phyloP scores from a whole-genome alignment of 2,113 vertebrate species.

The Recurvirostra avosetta region DNA sequence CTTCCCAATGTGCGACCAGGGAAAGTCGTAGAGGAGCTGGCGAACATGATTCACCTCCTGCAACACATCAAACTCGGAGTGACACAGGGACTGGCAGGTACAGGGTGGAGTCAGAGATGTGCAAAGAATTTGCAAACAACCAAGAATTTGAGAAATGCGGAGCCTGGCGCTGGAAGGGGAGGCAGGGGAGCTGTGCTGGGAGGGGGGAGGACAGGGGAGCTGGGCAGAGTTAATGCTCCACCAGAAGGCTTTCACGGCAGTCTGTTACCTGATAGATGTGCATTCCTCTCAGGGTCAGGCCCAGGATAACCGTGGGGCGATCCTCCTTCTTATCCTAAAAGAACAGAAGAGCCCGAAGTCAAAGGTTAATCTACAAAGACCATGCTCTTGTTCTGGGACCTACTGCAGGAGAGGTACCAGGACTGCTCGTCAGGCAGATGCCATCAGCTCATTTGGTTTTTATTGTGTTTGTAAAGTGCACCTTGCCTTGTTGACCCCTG shows the following conservation, averaged over 20 bases:
- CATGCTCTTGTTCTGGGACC: background rate
- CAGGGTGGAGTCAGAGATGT: background rate
- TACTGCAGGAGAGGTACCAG: constrained; percentile 37
- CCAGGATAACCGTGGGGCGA: constrained; percentile 81
- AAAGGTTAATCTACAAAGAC: constrained; percentile 59
- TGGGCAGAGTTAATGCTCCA: constrained; percentile 28
- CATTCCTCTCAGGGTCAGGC: constrained; percentile 88
- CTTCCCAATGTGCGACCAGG: constrained; percentile 85
- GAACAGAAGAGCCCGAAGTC: background rate
- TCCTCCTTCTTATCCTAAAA: constrained; percentile 89
- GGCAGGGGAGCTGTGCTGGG: background rate
- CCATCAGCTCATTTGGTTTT: constrained; percentile 9
- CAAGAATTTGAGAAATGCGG: constrained; percentile 35
- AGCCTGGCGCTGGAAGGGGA: background rate
- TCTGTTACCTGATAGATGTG: constrained; percentile 88
- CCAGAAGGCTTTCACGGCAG: constrained; percentile 11
- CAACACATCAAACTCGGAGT: constrained; percentile 19
- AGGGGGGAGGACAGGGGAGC: background rate
- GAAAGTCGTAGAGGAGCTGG: constrained; percentile 86
- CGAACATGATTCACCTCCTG: constrained; percentile 81
- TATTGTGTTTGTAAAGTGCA: constrained; percentile 39
- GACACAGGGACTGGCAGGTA: constrained; percentile 27
- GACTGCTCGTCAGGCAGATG: background rate
- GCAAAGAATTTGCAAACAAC: constrained; percentile 36
- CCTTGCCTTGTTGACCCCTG: constrained; percentile 29